phyloP scores from a whole-genome alignment of 2,888 invertebrate species.

The Lomographa bimaculata region DNA sequence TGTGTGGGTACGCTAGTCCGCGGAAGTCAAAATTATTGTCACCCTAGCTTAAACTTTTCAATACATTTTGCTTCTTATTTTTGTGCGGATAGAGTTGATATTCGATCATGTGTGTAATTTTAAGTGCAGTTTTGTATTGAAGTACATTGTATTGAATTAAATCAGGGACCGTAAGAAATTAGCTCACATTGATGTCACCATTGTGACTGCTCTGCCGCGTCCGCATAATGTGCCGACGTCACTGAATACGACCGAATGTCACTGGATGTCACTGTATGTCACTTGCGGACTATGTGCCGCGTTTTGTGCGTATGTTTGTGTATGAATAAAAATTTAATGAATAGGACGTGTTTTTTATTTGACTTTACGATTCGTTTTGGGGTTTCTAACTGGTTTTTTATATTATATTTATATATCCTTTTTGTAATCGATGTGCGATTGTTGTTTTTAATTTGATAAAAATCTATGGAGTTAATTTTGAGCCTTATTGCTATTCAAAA shows the following conservation, averaged over 20 bases:
- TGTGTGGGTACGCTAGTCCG: constrained; percentile 72
- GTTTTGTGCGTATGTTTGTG: constrained; percentile 14
- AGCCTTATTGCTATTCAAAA: no score
- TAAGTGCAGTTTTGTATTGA: constrained; percentile 50
- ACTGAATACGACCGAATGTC: constrained; percentile 8
- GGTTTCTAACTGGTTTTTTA: constrained; percentile 8
- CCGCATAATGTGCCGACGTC: constrained; percentile 20
- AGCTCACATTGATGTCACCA: constrained; percentile 70
- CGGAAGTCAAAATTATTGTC: constrained; percentile 59
- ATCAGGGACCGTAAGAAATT: constrained; percentile 78
- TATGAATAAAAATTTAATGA: constrained; percentile 22
- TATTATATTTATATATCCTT: no score
- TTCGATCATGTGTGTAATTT: constrained; percentile 37
- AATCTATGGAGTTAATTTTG: no score
- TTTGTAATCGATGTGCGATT: no score
- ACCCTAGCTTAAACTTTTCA: no score
- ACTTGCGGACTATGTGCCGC: constrained; percentile 14
- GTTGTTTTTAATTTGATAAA: no score
- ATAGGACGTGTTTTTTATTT: constrained; percentile 18
- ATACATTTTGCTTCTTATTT: no score
- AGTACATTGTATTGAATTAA: constrained; percentile 62
- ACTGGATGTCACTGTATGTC: constrained; percentile 4
- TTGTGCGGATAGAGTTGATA: no score
- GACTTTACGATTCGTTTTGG: constrained; percentile 21
- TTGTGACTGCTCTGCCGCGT: constrained; percentile 51